Base-by-base conservation (phyloP, 2,888 invertebrate species). In the Aphodius sticticus region DNA sequence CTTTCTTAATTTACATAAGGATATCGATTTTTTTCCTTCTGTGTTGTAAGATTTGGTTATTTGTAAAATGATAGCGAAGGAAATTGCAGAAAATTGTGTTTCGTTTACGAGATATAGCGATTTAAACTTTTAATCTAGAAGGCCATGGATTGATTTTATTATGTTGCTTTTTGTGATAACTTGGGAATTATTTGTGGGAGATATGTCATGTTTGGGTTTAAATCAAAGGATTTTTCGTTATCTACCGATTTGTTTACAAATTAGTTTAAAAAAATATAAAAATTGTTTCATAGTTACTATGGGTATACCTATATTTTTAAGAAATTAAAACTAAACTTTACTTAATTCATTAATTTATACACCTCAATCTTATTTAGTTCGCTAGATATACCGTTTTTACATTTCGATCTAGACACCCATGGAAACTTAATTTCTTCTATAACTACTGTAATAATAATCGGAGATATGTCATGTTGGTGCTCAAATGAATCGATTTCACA, bases 71-170 rank as follows among this genome's bases (percentile, higher is more conserved):
- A 2, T 26, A 53, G 1, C 3, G 53, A 53, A 53, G 53, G 4
- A 53, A 53, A 53, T 9, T 9, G 9, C 1, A 1, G 53, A 3
- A 53, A 53, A 53, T 9, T 1, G 1, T 53, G 53, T 14, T 14
- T 70, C 7, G 26, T 70, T 70, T n/a, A 16, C 70, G 70, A 70
- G 26, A 70, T 70, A 70, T 70, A 16, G 3, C 15, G 5, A 16
- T 70, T 70, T 70, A 14, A 70, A 70, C 9, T 70, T 70, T 70
- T n/a, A n/a, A 70, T 70, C 53, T 53, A 53, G 53, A 3, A 1
- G 4, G 6, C 53, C 53, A 12, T 53, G 53, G 15, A 70, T 9
- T 6, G 26, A 70, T 6, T 70, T 70, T 70, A 16, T 7, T 26
- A 26, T 26, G 26, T 26, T 53, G 14, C 1, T 70, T 70, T 70